phyloP scores from a whole-genome alignment of 2,888 invertebrate genomes.

The Petrolisthes cinctipes region DNA sequence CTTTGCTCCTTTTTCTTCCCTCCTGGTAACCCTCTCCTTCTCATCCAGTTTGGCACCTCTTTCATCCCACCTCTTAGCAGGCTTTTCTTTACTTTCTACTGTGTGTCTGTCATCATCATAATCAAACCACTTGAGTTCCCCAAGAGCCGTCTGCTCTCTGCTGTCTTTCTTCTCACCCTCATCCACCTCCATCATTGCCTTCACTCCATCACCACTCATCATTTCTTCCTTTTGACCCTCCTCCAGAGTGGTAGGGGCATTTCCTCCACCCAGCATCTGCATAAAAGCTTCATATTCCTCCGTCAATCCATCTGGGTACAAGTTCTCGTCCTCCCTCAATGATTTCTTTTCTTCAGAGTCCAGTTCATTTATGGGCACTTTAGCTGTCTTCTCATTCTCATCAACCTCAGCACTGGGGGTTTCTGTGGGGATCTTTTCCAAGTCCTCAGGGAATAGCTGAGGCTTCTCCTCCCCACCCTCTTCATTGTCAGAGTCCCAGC shows the following conservation, averaged over 20 bases:
- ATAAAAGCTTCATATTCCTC: conserved; percentile 62
- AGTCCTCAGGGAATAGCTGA: neutral
- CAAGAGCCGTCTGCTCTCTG: conserved; percentile 4
- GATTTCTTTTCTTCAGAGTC: neutral
- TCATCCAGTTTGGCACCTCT: neutral
- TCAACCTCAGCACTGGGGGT: neutral
- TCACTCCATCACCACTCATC: conserved; percentile 6
- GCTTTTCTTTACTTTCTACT: conserved; percentile 14
- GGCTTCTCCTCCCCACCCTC: conserved; percentile 6
- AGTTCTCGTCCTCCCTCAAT: neutral
- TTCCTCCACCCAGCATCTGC: conserved; percentile 49
- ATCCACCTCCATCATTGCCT: conserved; percentile 14
- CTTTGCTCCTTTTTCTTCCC: neutral
- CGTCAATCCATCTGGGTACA: conserved; percentile 41
- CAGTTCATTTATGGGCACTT: neutral
- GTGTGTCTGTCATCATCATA: conserved; percentile 3
- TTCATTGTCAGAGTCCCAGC: conserved; percentile 60
- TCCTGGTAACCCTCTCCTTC: neutral
- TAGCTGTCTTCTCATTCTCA: neutral
- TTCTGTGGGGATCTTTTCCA: neutral
- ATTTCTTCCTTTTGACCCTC: neutral
- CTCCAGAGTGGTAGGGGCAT: neutral
- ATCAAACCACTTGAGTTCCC: conserved; percentile 24
- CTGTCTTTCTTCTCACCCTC: conserved; percentile 19
- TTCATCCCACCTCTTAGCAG: neutral